These are phyloP conservation scores for Megaleporinus macrocephalus DNA, from an alignment of 2,113 vertebrate species.

Conservation along the genomic window DNA sequence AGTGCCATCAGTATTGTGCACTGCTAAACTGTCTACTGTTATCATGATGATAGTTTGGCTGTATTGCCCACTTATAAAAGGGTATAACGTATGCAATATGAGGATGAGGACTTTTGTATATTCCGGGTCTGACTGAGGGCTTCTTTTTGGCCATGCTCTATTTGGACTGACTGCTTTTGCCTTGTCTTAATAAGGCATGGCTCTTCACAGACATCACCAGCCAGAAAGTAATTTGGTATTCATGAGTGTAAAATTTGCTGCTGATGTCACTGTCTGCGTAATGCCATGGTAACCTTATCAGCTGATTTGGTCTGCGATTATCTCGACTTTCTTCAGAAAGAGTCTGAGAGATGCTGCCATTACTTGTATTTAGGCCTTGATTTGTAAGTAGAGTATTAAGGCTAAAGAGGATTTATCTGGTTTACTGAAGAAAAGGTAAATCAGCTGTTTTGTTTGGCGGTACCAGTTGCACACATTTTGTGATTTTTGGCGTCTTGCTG, in stretches of 20 bases:
- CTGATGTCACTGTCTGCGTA: neutral
- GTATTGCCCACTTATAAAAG: too few species aligned
- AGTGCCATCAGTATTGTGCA: too few species aligned
- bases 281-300: constrained; percentile 14
- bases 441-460: neutral
- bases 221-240: neutral
- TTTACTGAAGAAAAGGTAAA: neutral
- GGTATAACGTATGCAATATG: too few species aligned
- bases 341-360: neutral
- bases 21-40: too few species aligned
- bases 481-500: neutral
- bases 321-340: neutral
- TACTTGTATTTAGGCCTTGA: neutral
- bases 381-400: too few species aligned
- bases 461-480: neutral
- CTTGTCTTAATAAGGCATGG: neutral
- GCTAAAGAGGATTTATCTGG: neutral
- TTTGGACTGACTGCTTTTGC: neutral
- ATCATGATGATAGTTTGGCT: too few species aligned
- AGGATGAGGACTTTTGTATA: neutral
- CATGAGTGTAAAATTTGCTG: neutral
- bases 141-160: neutral
- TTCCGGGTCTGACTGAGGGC: neutral
- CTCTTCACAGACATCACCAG: neutral
- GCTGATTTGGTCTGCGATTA: neutral